phyloP scores from a whole-genome alignment of 1,140 invertebrate genomes.

The Caenorhabditis inopinata region DNA sequence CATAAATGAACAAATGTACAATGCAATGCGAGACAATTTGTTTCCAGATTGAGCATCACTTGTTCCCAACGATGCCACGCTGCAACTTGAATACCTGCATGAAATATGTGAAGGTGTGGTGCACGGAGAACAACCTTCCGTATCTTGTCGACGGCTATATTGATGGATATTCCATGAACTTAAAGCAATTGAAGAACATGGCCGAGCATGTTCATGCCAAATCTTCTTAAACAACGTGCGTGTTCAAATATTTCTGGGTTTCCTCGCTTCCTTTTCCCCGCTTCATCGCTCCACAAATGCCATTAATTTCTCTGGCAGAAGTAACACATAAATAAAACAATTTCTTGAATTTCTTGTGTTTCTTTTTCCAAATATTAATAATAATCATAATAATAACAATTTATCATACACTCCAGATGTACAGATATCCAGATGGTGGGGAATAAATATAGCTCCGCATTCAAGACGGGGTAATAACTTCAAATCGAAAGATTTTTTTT shows the following conservation, averaged over 20 bases:
- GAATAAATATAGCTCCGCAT: too few species aligned
- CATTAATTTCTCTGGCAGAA: neutral
- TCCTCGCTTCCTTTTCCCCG: neutral
- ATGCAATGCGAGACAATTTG: neutral
- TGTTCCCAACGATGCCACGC: constrained; percentile 66
- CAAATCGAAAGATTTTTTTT: too few species aligned
- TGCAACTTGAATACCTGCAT: constrained; percentile 56
- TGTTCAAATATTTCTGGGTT: neutral
- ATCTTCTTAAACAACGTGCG: neutral
- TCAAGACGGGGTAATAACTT: too few species aligned
- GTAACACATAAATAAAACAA: too few species aligned
- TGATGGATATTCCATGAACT: constrained; percentile 55
- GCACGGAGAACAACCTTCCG: constrained; percentile 56
- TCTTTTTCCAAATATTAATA: too few species aligned
- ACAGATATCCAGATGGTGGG: too few species aligned
- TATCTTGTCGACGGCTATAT: constrained; percentile 62
- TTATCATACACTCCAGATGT: too few species aligned
- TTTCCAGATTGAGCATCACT: constrained; percentile 65
- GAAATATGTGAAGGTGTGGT: constrained; percentile 57
- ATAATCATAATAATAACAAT: too few species aligned
- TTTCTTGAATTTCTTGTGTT: too few species aligned
- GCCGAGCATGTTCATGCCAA: constrained; percentile 45
- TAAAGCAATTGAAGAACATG: constrained; percentile 55
- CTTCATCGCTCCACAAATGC: too few species aligned
- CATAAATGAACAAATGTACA: neutral